Base-by-base conservation (phyloP, 2,888 invertebrate genomes). In the Agrypnus murinus region DNA sequence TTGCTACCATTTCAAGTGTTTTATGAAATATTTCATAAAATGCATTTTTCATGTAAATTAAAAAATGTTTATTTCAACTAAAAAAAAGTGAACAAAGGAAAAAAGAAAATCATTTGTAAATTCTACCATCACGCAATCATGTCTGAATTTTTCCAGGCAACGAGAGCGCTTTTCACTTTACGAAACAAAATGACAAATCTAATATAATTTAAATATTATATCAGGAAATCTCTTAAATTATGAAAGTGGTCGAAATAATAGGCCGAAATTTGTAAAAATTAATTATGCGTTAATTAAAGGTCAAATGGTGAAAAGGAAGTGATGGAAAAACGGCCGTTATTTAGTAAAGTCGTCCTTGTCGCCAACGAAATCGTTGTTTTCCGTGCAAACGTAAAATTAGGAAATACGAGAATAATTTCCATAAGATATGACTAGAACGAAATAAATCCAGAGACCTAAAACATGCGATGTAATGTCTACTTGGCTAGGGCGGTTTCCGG, bases 381-480 rank as follows among this genome's bases (percentile, higher is more conserved):
- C 58, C 58, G 58, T 58, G 58, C 43, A 40, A 43, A 36, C 58
- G 38, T 31, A 43, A 58, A 58, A 58, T 58, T 58, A 58, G 58
- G 43, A 38, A 12, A 43, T 25, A 38, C 40, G 31, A 43, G 55
- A 40, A 58, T 58, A 58, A 58, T 58, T 58, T 58, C 58, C 58
- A 58, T 58, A 58, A 58, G 58, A 43, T 58, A 43, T 19, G 31
- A 31, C 40, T 36, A 43, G 19, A 57, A 46, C 45, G 62, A 65
- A 62, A 62, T 65, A 66, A 70, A 66, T 66, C 53, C 43, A 46
- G 50, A 58, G 50, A 62, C 36, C 62, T 62, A 53, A 67, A 72
- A 75, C 76, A 77, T 75, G 74, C 75, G 45, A 70, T 65, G 65
- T 60, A 70, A 76, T 73, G 74, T 71, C 75, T 73, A 77, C 68